Evolutionary conservation across 2,113 vertebrate genomes (phyloP), one percentile per base, ranked within the genome.

Genomic region (Octodon degus): DNA sequence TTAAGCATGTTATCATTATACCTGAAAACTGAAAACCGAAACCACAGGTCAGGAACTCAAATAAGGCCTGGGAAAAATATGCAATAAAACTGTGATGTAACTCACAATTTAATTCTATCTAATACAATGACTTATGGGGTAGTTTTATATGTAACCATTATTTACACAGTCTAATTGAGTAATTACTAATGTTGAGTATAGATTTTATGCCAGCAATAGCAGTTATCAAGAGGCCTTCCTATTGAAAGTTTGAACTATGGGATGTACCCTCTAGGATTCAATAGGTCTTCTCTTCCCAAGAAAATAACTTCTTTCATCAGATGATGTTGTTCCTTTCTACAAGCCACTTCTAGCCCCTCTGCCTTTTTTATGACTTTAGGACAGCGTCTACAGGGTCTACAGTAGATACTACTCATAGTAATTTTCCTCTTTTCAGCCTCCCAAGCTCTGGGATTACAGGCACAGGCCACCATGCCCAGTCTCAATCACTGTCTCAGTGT

Each of bases 41-140:
- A 95, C 88, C 65, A 68, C 37, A 81, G 85, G 40, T 91, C 88
- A 40, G 7, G 60, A 67, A 37, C 20, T 88, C 47, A 89, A 89
- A 86, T 14, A 67, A 92, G 82, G 10, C 37, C 68, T 47, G 25
- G 43, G 8, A 81, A 96, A 53, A 90, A 95, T 83, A 30, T 4
- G 2, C 84, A 84, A 60, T 91, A 86, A 92, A 95, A 67, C 43
- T 74, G 27, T 72, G 24, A 74, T 53, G 20, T 81, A 65, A 87
- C 86, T 93, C 11, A 40, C 87, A 96, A 93, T 93, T 86, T 65
- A 67, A 43, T 90, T 94, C 70, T 92, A 2, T 60, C 19, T 86
- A 70, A 95, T 70, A 32, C 65, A 22, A 22, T n/a, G 74, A 4
- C 34, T 58, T 40, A n/a, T 17, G 1, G 7, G 2, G 27, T 89